phyloP scores from a whole-genome alignment of 2,113 vertebrate genomes.

The Mesoclemmys tuberculata region DNA sequence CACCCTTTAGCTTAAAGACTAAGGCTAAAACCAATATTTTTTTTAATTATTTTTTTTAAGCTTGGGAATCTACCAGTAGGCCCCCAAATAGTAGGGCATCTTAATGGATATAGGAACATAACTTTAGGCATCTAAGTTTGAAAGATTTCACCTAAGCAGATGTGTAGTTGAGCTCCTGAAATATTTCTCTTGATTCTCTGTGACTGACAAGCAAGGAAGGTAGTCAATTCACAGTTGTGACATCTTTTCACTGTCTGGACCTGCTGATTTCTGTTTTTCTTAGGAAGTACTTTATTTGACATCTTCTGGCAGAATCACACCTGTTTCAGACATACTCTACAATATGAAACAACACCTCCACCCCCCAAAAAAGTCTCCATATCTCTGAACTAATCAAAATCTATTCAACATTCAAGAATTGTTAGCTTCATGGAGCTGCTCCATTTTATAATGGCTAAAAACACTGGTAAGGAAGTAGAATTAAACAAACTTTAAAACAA shows the following conservation, averaged over 20 bases:
- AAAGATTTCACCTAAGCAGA: background rate
- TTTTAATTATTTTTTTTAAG: background rate
- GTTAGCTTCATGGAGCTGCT: background rate
- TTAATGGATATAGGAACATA: background rate
- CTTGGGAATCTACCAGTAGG: too few relatives aligned
- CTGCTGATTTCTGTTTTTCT: background rate
- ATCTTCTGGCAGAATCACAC: background rate
- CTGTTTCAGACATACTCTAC: background rate
- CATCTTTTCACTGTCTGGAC: background rate
- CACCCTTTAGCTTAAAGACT: background rate
- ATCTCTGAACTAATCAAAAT: background rate
- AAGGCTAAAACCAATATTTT: background rate
- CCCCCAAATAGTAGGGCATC: too few relatives aligned
- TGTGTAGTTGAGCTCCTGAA: background rate
- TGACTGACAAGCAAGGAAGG: slow-evolving; percentile 2
- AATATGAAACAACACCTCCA: background rate
- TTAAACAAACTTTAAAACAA: background rate
- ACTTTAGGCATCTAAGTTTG: background rate
- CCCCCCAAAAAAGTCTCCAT: background rate
- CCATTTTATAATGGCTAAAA: background rate
- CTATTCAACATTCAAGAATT: background rate
- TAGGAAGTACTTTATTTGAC: background rate
- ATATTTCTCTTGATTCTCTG: background rate
- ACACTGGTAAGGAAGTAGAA: background rate
- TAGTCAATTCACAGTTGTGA: background rate